These are phyloP conservation scores for Calidris pugnax DNA, from an alignment of 2,113 vertebrate species.

Conservation along the genomic window DNA sequence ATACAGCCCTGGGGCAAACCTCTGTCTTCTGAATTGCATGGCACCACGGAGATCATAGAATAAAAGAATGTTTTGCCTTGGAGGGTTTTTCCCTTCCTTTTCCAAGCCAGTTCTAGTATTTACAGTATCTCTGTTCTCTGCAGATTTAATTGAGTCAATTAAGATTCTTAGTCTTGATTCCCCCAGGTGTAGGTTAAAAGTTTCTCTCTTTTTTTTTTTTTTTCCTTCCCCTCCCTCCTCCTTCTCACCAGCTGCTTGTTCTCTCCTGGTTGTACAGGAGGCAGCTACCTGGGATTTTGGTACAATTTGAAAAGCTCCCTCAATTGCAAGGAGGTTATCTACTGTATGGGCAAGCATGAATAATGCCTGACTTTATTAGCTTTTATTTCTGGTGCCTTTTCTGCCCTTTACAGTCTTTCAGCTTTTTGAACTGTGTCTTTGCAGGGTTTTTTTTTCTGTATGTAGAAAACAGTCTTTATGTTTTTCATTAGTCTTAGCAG, in stretches of 20 bases:
- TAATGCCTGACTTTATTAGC: background rate
- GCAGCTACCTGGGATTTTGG: background rate
- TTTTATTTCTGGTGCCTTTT: background rate
- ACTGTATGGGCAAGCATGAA: background rate
- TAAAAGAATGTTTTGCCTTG: slow-evolving; percentile 39
- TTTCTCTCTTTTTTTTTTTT: background rate
- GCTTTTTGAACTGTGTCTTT: background rate
- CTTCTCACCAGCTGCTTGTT: background rate
- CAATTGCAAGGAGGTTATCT: background rate
- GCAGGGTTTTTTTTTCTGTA: background rate
- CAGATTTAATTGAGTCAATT: slow-evolving; percentile 65
- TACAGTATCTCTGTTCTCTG: slow-evolving; percentile 55
- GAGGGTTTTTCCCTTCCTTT: slow-evolving; percentile 21
- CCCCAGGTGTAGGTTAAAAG: slow-evolving; percentile 22
- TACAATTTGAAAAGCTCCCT: background rate
- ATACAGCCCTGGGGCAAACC: slow-evolving; percentile 38
- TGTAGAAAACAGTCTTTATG: background rate
- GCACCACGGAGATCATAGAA: slow-evolving; percentile 15
- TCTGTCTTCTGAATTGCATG: slow-evolving; percentile 49
- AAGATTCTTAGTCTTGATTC: slow-evolving; percentile 35
- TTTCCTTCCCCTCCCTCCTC: accelerated
- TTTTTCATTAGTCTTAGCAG: background rate
- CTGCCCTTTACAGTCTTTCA: background rate
- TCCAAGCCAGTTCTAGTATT: slow-evolving; percentile 47
- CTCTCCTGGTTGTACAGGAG: background rate